Base-by-base conservation (phyloP, 2,113 vertebrate genomes). In the Hypocryptadius cinnamomeus region DNA sequence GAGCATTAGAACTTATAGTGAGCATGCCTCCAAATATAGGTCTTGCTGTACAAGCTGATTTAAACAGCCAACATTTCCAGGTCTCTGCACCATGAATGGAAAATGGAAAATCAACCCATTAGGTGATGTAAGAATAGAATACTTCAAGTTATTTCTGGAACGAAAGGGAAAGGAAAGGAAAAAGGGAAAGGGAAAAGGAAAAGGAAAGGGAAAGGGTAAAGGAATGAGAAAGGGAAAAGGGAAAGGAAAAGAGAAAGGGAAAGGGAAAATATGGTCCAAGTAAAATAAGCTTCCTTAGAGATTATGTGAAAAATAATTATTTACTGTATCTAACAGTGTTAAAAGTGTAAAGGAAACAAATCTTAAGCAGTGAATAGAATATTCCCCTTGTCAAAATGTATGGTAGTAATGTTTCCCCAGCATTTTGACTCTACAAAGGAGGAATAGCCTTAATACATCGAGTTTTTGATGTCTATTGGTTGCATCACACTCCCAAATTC, bases 181-280 rank as follows among this genome's bases (percentile, higher is more conserved):
- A 35, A 9, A 11, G 3, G 51, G 12, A 20, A 17, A 33, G 28
- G 8, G 8, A n/a, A n/a, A n/a, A n/a, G n/a, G n/a, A 40, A 40
- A 31, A 31, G 7, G 40, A n/a, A 15, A 15, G 31, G 64, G 8
- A 10, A 66, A 61, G 16, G 21, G 11, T 15, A 40, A 31, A 31
- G n/a, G n/a, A n/a, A n/a, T n/a, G 7, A 33, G 40, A n/a, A 15
- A 15, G 31, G 64, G 8, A n/a, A 10, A 66, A 61, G 16, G 21
- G 11, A 27, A 51, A 24, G n/a, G n/a, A 40, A 40, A 31, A 31
- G 7, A 33, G 40, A n/a, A 15, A 15, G 31, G 64, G 8, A 10
- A 66, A 61, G 16, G 21, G 11, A 27, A 51, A 24, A 16, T 6
- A 25, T 22, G 1, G 0, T 3, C 7, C 5, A 35, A 70, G 15